Percentiles rank a stretch among this genome's conserved stretches.
phyloP scores from a whole-genome alignment of 2,113 vertebrate species.

The Uria aalge region DNA sequence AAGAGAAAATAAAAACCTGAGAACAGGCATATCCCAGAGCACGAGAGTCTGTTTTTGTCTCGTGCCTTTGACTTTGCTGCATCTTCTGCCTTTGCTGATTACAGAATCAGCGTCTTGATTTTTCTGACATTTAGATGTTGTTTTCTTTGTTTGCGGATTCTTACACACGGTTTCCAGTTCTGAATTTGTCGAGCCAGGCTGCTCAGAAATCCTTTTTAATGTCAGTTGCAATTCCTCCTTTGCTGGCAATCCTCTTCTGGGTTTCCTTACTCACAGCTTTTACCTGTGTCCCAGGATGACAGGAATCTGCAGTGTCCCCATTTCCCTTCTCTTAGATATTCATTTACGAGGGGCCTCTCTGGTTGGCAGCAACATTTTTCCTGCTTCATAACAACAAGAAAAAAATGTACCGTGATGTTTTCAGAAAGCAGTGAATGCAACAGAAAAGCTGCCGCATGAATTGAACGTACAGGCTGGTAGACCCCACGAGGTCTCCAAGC shows the following conservation, averaged over 20 bases:
- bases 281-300: not conserved
- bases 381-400: not conserved
- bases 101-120: not conserved
- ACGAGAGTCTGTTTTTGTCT: not conserved
- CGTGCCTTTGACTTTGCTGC: rapidly evolving
- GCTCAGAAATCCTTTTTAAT: not conserved
- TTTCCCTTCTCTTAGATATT: not conserved
- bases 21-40: not conserved
- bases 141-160: not conserved
- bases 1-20: not conserved
- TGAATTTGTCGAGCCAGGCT: not conserved
- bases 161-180: not conserved
- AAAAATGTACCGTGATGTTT: not conserved
- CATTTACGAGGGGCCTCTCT: not conserved
- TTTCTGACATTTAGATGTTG: constrained; percentile 2
- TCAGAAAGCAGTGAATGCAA: not conserved
- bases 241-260: not conserved
- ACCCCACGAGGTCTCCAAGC: rapidly evolving
- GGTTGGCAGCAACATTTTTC: not conserved
- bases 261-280: not conserved
- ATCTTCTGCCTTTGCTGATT: not conserved
- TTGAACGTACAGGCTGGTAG: not conserved
- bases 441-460: not conserved
- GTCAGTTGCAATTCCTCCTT: not conserved
- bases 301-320: not conserved